Evolutionary conservation across 92 coral and sea anemone species (phyloP).

Genomic region (Palythoa heliodiscus): DNA sequence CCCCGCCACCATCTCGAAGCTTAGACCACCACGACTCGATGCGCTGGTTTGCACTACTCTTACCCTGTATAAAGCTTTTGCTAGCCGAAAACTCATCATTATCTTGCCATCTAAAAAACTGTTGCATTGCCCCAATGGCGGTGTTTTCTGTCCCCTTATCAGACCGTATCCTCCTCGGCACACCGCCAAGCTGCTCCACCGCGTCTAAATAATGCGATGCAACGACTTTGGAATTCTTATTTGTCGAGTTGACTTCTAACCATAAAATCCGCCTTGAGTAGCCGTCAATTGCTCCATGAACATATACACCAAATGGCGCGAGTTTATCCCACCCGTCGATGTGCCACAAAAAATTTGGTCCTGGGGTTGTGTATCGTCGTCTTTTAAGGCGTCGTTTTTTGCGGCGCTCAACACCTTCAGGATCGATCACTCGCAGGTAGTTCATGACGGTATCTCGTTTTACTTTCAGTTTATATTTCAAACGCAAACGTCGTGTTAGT

Average conservation of each 20-base stretch:
- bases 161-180: slow-evolving; percentile 35
- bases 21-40: slow-evolving; percentile 66
- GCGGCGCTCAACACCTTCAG: slow-evolving; percentile 56
- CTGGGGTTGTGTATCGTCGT: slow-evolving; percentile 41
- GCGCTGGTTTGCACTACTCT: slow-evolving; percentile 58
- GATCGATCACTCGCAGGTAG: slow-evolving; percentile 41
- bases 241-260: slow-evolving; percentile 46
- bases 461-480: slow-evolving; percentile 45
- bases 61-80: slow-evolving; percentile 49
- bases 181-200: slow-evolving; percentile 40
- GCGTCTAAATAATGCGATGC: slow-evolving; percentile 27
- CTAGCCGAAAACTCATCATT: slow-evolving; percentile 30
- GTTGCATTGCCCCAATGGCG: slow-evolving; percentile 36
- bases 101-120: slow-evolving; percentile 51
- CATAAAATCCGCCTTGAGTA: slow-evolving; percentile 47
- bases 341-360: slow-evolving; percentile 48
- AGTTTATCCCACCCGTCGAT: slow-evolving; percentile 54
- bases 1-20: slow-evolving; percentile 21
- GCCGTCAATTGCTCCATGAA: slow-evolving; percentile 49
- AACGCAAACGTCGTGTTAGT: slow-evolving; percentile 41
- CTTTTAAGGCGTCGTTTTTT: slow-evolving; percentile 41
- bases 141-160: slow-evolving; percentile 49
- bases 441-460: slow-evolving; percentile 49
- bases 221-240: slow-evolving; percentile 29
- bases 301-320: slow-evolving; percentile 37